Evolutionary conservation across 2,888 invertebrate species (phyloP).

Genomic region (Caenorhabditis japonica): DNA sequence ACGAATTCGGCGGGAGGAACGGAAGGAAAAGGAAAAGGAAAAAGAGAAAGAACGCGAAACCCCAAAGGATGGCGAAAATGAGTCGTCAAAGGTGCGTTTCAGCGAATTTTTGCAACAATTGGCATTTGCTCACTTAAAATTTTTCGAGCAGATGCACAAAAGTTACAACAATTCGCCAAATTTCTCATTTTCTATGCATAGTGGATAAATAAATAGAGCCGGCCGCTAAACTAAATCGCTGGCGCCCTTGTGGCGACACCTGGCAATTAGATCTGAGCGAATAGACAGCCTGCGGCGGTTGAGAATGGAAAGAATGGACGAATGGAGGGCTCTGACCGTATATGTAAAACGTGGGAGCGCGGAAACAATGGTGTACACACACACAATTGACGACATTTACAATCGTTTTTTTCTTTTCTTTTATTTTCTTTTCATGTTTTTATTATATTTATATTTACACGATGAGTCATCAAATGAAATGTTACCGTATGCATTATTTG

Average conservation of each 20-base stretch:
- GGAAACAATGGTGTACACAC: constrained; percentile 13
- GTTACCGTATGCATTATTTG: too few species aligned
- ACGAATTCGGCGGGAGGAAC: constrained; percentile 36
- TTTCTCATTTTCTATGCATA: background rate
- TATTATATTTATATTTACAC: too few species aligned
- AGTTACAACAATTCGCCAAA: constrained; percentile 16
- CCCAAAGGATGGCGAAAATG: constrained; percentile 9
- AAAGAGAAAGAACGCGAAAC: constrained; percentile 34
- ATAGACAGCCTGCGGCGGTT: constrained; percentile 14
- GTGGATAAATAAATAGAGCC: constrained; percentile 6
- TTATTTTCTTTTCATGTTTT: too few species aligned
- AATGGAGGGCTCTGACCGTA: background rate
- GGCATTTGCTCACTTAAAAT: constrained; percentile 40
- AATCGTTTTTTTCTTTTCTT: too few species aligned
- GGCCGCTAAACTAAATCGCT: constrained; percentile 28
- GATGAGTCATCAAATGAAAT: too few species aligned
- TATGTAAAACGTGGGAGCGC: constrained; percentile 38
- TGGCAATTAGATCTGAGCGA: constrained; percentile 21
- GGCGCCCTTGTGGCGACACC: constrained; percentile 21
- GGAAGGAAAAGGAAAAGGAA: constrained; percentile 20
- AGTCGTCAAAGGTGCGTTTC: constrained; percentile 26
- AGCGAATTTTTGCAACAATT: constrained; percentile 17
- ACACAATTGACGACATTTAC: too few species aligned
- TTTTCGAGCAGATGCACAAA: constrained; percentile 21
- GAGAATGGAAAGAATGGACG: constrained; percentile 4